phyloP scores from a whole-genome alignment of 2,888 invertebrate genomes.

The Calephelis perditalis region DNA sequence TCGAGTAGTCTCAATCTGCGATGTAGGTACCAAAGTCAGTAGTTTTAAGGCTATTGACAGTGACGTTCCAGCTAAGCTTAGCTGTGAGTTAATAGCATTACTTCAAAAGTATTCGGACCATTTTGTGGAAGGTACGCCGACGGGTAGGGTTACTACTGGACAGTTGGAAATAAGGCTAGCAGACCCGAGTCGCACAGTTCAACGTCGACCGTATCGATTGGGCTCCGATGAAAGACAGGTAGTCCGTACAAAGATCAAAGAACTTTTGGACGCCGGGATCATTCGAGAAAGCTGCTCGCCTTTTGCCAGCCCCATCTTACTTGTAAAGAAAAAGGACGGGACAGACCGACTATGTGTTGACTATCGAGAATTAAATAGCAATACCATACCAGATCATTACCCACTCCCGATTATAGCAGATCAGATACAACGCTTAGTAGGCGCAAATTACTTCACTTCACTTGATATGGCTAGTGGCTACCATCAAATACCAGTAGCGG shows the following conservation, averaged over 20 bases:
- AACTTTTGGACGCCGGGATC: background rate
- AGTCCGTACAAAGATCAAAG: background rate
- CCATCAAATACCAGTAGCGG: background rate
- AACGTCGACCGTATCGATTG: background rate
- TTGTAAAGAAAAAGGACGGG: conserved; percentile 22
- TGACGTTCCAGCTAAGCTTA: background rate
- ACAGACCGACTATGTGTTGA: conserved; percentile 25
- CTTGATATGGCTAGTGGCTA: background rate
- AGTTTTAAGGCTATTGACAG: background rate
- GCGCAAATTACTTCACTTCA: background rate
- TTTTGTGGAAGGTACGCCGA: conserved; percentile 12
- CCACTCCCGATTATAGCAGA: conserved; percentile 24
- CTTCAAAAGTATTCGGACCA: background rate
- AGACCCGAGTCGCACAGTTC: conserved; percentile 7
- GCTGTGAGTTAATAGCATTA: background rate
- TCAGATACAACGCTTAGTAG: background rate
- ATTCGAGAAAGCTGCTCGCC: conserved; percentile 12
- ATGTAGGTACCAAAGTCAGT: background rate
- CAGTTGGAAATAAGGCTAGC: conserved; percentile 9
- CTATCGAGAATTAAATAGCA: conserved; percentile 26
- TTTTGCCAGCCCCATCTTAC: conserved; percentile 22
- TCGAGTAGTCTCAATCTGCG: background rate
- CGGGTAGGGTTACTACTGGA: conserved; percentile 9
- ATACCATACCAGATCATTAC: conserved; percentile 24
- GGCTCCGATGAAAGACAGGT: background rate